Percentiles rank a stretch among this genome's conserved stretches.
These are phyloP conservation scores for Solenopsis invicta DNA, from an alignment of 1,140 invertebrate genomes.

Conservation along the genomic window DNA sequence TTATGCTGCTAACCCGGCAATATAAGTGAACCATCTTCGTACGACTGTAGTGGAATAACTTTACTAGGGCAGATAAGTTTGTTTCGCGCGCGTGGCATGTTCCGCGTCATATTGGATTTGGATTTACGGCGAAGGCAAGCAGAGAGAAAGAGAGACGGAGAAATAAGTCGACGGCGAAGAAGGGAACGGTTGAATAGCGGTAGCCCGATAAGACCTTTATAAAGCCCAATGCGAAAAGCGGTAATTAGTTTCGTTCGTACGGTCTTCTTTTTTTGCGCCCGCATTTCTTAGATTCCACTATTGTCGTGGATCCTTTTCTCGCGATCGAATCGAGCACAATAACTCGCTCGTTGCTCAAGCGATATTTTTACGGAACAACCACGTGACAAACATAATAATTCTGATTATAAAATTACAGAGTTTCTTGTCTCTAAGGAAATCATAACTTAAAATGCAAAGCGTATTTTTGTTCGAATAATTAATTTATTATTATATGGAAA, in stretches of 20 bases:
- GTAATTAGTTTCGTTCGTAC: constrained; percentile 50
- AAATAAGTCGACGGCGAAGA: constrained; percentile 24
- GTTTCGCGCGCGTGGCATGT: constrained; percentile 48
- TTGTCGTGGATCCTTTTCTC: not conserved
- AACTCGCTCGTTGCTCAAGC: not conserved
- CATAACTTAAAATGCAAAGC: not conserved
- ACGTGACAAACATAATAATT: not conserved
- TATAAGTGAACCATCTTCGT: constrained; percentile 49
- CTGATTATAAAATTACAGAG: not conserved
- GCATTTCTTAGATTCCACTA: not conserved
- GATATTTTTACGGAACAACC: not conserved
- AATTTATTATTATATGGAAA: not conserved
- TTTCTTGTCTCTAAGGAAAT: not conserved
- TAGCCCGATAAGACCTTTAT: constrained; percentile 36
- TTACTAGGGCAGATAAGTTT: constrained; percentile 55
- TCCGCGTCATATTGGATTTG: constrained; percentile 53
- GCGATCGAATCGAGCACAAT: not conserved
- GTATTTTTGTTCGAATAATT: not conserved
- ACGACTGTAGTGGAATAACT: constrained; percentile 52
- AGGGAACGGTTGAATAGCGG: constrained; percentile 25
- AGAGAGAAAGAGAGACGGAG: constrained; percentile 24
- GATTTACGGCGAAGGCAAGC: constrained; percentile 19
- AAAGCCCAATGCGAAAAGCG: constrained; percentile 34
- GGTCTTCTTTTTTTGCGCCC: not conserved
- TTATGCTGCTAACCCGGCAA: constrained; percentile 49